Evolutionary conservation across 2,113 vertebrate genomes (phyloP).

Genomic region (Oreochromis tanganicae): DNA sequence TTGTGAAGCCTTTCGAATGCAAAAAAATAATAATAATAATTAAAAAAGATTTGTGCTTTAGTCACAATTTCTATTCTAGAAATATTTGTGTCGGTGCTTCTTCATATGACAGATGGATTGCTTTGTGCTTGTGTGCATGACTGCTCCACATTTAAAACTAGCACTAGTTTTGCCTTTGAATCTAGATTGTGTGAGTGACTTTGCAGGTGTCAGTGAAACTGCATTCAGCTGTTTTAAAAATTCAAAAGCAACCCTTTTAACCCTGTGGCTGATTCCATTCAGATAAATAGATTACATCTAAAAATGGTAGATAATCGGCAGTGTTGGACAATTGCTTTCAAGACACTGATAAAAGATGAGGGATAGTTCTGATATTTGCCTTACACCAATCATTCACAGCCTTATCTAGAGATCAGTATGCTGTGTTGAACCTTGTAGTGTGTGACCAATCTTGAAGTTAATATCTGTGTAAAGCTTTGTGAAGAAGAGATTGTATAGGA

Average conservation of each 20-base stretch:
- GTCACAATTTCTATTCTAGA: background rate
- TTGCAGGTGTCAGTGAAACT: background rate
- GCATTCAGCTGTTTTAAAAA: background rate
- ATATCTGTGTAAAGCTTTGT: background rate
- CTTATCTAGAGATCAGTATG: background rate
- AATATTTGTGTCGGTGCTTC: accelerated
- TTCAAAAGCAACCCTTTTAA: background rate
- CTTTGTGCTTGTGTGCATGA: background rate
- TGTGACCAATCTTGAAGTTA: background rate
- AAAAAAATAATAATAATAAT: background rate
- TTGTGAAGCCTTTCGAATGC: background rate
- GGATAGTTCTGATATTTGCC: background rate
- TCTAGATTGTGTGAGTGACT: background rate
- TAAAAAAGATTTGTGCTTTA: background rate
- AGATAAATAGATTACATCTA: background rate
- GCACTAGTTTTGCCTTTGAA: background rate
- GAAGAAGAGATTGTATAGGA: background rate
- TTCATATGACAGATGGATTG: background rate
- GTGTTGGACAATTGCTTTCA: background rate
- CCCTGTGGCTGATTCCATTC: background rate
- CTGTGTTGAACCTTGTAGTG: background rate
- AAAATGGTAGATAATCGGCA: background rate
- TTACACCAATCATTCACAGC: background rate
- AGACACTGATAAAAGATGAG: background rate
- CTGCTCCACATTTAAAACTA: background rate